Evolutionary conservation across 2,113 vertebrate species (phyloP).

Genomic region (Sylvia atricapilla): DNA sequence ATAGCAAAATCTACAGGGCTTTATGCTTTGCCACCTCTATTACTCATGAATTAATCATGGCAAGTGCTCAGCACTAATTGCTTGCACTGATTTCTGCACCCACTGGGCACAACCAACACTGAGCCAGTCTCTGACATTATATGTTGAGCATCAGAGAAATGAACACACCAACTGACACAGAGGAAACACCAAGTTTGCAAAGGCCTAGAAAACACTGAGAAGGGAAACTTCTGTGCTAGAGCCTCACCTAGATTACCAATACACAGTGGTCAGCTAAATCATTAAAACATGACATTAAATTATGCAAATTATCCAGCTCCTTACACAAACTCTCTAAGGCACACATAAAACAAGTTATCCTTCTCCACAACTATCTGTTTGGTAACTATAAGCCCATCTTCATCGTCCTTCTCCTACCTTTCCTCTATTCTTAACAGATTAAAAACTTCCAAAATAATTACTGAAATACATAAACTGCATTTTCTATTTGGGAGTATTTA

Average conservation of each 20-base stretch:
- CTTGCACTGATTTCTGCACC: not conserved
- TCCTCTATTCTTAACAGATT: not conserved
- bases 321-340: not conserved
- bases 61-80: not conserved
- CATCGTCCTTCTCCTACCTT: not conserved
- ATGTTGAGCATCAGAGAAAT: not conserved
- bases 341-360: not conserved
- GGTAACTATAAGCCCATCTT: not conserved
- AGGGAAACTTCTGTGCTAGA: not conserved
- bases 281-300: not conserved
- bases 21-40: not conserved
- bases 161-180: not conserved
- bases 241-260: not conserved
- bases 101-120: not conserved
- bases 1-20: not conserved
- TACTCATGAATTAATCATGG: not conserved
- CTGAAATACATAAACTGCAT: not conserved
- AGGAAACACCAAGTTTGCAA: not conserved
- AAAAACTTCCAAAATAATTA: not conserved
- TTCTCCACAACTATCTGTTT: not conserved
- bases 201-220: not conserved
- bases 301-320: not conserved
- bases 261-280: not conserved
- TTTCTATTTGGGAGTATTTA: not conserved
- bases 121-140: not conserved